Evolutionary conservation across 2,113 vertebrate genomes (phyloP), one percentile per base, ranked within the genome.

Genomic region (Setophaga petechia): DNA sequence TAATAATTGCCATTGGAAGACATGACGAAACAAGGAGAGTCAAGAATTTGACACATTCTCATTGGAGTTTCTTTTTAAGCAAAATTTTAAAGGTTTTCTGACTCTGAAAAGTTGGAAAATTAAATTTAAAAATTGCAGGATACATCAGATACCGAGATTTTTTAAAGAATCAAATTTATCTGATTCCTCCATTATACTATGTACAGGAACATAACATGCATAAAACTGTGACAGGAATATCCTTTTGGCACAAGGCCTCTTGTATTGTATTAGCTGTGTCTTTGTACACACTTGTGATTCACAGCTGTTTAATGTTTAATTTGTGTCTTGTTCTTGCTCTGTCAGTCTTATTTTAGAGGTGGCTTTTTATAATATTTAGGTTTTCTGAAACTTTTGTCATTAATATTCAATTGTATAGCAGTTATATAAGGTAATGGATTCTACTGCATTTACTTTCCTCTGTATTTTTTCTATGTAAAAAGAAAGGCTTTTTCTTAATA

Each of bases 401-500:
- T 86, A 77, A 77, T 84, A 81, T 65, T 94, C 55, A 57, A 49
- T 87, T 95, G 95, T 96, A 93, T 84, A 93, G 55, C 49, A 69
- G 24, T 89, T 86, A 87, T 57, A 46, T 54, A 61, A 87, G 37
- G 44, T 72, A 75, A 87, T 83, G 49, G 66, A 91, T 87, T 94
- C 74, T 89, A 39, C 43, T 80, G 52, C 43, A 16, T 95, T 95
- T 93, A 93, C 85, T 79, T 92, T 89, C 41, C 59, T 88, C 93
- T 97, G 89, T 97, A 94, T 80, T 87, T 97, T 97, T 96, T 93
- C 67, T 96, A 94, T 97, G 94, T 95, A 93, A 89, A 95, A 96
- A 77, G 28, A 71, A 63, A 83, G 77, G 35, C 54, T 72, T 91
- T 96, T 94, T 96, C 87, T 71, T 89, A 97, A 97, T 97, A 97